These are phyloP conservation scores for Piscicola geometra DNA, from an alignment of 2,888 invertebrate species.

Conservation along the genomic window DNA sequence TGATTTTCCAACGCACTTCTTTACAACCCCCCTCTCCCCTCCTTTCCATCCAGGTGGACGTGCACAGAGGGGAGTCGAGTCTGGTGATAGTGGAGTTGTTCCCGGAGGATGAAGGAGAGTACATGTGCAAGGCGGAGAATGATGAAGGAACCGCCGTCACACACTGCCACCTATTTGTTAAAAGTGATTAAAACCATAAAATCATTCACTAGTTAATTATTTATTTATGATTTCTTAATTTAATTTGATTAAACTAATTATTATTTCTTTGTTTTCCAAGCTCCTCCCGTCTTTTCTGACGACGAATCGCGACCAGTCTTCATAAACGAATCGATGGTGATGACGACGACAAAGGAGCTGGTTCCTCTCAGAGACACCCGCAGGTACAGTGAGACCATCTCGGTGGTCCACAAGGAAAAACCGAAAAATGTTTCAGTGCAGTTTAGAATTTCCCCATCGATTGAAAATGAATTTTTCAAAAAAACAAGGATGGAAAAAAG, in stretches of 20 bases:
- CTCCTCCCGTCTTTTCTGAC: constrained; percentile 42
- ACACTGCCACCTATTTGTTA: constrained; percentile 63
- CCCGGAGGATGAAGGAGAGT: constrained; percentile 95
- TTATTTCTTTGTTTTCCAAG: background rate
- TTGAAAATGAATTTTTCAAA: constrained; percentile 16
- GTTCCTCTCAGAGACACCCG: constrained; percentile 41
- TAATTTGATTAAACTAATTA: background rate
- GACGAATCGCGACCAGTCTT: constrained; percentile 41
- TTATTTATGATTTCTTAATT: constrained; percentile 15
- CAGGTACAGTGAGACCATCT: constrained; percentile 44
- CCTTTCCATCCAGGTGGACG: constrained; percentile 48
- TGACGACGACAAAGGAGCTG: constrained; percentile 46
- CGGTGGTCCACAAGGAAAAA: constrained; percentile 42
- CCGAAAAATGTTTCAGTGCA: constrained; percentile 39
- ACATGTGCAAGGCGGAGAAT: constrained; percentile 76
- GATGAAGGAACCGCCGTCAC: constrained; percentile 91
- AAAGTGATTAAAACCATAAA: constrained; percentile 49
- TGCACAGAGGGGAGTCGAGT: constrained; percentile 78
- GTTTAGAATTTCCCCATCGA: constrained; percentile 36
- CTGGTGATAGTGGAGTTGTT: constrained; percentile 92
- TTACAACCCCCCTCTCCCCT: background rate
- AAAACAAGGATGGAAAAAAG: constrained; percentile 35
- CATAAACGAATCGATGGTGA: constrained; percentile 49
- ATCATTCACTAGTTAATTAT: background rate
- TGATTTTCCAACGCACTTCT: no score